A percentile compares a stretch with the other conserved stretches of the same genome.
These are phyloP conservation scores for Stegophylla sp. DNA, from an alignment of 2,888 invertebrate species.

Conservation along the genomic window DNA sequence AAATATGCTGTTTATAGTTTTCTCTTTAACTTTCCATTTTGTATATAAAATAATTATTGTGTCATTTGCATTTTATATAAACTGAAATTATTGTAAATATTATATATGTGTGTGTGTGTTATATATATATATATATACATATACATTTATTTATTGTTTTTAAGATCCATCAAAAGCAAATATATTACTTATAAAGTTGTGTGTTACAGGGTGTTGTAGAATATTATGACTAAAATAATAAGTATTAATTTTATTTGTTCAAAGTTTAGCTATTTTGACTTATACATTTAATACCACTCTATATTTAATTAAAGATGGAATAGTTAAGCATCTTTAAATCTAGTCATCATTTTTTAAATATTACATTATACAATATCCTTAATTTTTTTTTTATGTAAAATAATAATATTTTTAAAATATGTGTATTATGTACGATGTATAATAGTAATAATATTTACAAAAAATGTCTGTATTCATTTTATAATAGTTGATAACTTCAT, in stretches of 20 bases:
- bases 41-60: constrained; percentile 33
- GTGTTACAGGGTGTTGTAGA: constrained; percentile 58
- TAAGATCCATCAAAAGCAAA: constrained; percentile 35
- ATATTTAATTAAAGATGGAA: constrained; percentile 9
- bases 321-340: constrained; percentile 33
- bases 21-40: constrained; percentile 42
- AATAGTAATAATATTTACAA: constrained; percentile 12
- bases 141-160: constrained; percentile 1
- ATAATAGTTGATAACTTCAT: not conserved
- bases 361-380: constrained; percentile 19
- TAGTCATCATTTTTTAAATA: constrained; percentile 48
- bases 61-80: constrained; percentile 44
- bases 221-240: constrained; percentile 32
- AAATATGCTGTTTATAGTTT: constrained; percentile 66
- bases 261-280: constrained; percentile 30
- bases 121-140: not conserved
- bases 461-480: constrained; percentile 18
- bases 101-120: constrained; percentile 14
- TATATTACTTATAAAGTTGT: constrained; percentile 38
- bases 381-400: too few species aligned
- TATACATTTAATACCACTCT: not conserved
- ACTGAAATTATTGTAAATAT: constrained; percentile 52
- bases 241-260: constrained; percentile 17
- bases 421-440: not conserved
- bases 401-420: constrained; percentile 11